A percentile compares a stretch with the other conserved stretches of the same genome.
Conservation (phyloP, 2,797 vertebrate genomes). For the Enteromius argenteus region DNA sequence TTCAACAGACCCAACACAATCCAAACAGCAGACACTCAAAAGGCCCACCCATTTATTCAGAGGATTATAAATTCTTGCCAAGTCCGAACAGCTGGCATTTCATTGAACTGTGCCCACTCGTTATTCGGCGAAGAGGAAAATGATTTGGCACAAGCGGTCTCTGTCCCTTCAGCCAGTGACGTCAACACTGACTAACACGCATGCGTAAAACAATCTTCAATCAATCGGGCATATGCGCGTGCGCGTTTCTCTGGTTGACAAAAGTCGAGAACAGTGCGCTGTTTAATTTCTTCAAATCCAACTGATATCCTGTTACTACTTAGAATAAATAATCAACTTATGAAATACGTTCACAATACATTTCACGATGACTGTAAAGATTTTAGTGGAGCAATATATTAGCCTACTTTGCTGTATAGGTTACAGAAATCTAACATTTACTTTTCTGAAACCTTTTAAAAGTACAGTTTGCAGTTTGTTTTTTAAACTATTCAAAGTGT, state of each 20-base stretch:
- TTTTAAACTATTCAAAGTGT: not conserved
- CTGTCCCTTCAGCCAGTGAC: not conserved
- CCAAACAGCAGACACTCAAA: conserved; percentile 2
- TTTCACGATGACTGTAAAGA: not conserved
- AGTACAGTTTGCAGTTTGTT: not conserved
- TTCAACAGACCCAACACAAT: conserved; percentile 3
- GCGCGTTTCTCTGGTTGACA: not conserved
- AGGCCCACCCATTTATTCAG: conserved; percentile 9
- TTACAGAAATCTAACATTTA: not conserved
- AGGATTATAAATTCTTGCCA: conserved; percentile 2
- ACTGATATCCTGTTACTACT: not conserved
- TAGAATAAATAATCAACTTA: not conserved
- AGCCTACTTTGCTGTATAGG: not conserved
- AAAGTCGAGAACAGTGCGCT: not conserved
- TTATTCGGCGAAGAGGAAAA: conserved; percentile 12
- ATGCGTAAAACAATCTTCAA: conserved; percentile 2
- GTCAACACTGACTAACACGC: not conserved
- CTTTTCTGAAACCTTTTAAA: not conserved
- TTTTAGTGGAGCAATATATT: not conserved
- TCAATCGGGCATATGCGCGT: not conserved
- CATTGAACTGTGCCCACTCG: not conserved
- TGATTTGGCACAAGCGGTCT: not conserved
- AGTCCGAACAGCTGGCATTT: not conserved
- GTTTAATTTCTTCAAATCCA: not conserved
- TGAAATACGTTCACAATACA: not conserved